phyloP scores from a whole-genome alignment of 2,113 vertebrate genomes.

The Panthera tigris region DNA sequence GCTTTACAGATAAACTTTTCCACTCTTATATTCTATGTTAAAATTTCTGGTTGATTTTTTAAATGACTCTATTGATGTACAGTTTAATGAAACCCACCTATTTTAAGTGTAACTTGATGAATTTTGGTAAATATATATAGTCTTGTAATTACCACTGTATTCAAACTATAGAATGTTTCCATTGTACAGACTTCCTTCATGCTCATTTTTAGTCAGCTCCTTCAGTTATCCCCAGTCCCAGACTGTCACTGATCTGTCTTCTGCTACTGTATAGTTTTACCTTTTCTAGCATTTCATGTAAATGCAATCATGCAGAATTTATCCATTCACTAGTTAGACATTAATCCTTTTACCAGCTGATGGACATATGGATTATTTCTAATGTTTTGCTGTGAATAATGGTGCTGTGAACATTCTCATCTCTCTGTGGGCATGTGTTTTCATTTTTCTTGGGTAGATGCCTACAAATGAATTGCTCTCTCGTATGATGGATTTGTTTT shows the following conservation, averaged over 20 bases:
- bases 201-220: background rate
- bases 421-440: conserved; percentile 14
- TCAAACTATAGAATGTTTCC: background rate
- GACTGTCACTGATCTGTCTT: background rate
- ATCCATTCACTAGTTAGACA: background rate
- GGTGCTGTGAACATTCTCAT: background rate
- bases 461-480: background rate
- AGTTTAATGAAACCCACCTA: background rate
- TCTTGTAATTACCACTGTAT: background rate
- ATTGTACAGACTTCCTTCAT: background rate
- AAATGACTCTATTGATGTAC: background rate
- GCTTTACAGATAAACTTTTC: background rate
- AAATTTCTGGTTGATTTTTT: background rate
- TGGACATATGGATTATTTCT: background rate
- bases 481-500: background rate
- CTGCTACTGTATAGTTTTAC: background rate
- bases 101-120: background rate
- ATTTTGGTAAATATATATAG: background rate
- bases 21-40: background rate
- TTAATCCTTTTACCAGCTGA: background rate
- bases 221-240: background rate
- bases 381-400: background rate
- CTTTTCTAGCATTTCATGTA: conserved; percentile 5
- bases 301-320: background rate
- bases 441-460: conserved; percentile 23